These are phyloP conservation scores for Ceratina calcarata DNA, from an alignment of 1,140 invertebrate genomes.

Conservation along the genomic window DNA sequence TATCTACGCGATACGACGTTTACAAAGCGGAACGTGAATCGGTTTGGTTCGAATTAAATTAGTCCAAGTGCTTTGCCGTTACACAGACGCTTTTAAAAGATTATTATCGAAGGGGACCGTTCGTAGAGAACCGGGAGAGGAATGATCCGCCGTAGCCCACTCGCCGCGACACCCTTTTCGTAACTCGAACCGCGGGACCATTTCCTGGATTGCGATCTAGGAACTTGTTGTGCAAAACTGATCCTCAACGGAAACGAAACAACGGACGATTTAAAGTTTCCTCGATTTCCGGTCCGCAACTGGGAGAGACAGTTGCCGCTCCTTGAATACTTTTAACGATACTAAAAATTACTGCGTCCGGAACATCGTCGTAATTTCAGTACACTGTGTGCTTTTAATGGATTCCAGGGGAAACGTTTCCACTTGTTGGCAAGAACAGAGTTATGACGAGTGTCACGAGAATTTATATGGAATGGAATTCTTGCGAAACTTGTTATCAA, in stretches of 20 bases:
- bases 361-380: no score
- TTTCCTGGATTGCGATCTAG: not conserved
- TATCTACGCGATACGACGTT: not conserved
- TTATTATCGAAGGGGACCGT: not conserved
- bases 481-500: not conserved
- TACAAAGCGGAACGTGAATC: not conserved
- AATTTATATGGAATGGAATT: not conserved
- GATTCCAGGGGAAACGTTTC: no score
- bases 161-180: not conserved
- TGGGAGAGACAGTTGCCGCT: no score
- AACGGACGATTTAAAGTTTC: not conserved
- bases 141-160: not conserved
- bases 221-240: slow-evolving; percentile 11
- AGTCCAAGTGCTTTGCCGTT: not conserved
- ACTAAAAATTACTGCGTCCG: no score
- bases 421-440: not conserved
- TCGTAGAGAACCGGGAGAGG: not conserved
- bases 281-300: not conserved
- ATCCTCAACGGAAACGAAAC: no score
- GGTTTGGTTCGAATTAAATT: not conserved
- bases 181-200: not conserved
- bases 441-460: not conserved
- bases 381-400: no score
- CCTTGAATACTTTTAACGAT: no score
- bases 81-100: not conserved